A percentile compares a stretch with the other conserved stretches of the same genome.
Evolutionary conservation across 2,797 vertebrate genomes (phyloP).

Genomic region (Pangasius larnaudii): DNA sequence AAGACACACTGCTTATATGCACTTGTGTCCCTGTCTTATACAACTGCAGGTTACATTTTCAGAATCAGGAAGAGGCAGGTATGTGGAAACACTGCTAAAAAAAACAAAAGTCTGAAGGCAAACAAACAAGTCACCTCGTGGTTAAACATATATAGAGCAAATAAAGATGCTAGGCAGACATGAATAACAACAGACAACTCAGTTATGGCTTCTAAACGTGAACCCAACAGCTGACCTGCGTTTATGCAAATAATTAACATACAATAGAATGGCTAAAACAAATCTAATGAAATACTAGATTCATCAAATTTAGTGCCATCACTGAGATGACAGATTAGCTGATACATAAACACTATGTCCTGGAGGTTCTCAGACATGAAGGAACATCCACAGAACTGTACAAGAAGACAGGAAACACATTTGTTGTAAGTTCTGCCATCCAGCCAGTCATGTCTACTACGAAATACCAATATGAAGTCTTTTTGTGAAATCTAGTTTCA

Average conservation of each 20-base stretch:
- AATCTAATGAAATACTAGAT: neutral
- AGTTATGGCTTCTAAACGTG: neutral
- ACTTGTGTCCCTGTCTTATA: neutral
- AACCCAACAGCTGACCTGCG: neutral
- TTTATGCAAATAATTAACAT: neutral
- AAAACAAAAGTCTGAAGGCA: neutral
- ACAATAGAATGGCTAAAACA: neutral
- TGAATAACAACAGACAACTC: neutral
- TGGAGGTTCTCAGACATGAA: neutral
- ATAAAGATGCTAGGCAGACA: neutral
- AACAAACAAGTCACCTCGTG: neutral
- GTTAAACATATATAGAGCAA: neutral
- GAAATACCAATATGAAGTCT: neutral
- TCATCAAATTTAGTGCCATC: neutral
- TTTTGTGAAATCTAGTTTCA: neutral
- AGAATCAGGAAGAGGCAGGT: neutral
- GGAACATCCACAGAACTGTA: neutral
- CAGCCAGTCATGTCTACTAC: neutral
- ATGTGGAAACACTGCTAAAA: neutral
- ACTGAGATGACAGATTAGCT: neutral
- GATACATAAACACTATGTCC: neutral
- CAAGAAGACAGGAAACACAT: neutral
- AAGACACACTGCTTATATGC: neutral
- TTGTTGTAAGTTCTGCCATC: neutral
- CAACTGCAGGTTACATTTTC: neutral